These are phyloP conservation scores for Hippocampus kuda DNA, from an alignment of 2,797 vertebrate genomes.

Conservation along the genomic window DNA sequence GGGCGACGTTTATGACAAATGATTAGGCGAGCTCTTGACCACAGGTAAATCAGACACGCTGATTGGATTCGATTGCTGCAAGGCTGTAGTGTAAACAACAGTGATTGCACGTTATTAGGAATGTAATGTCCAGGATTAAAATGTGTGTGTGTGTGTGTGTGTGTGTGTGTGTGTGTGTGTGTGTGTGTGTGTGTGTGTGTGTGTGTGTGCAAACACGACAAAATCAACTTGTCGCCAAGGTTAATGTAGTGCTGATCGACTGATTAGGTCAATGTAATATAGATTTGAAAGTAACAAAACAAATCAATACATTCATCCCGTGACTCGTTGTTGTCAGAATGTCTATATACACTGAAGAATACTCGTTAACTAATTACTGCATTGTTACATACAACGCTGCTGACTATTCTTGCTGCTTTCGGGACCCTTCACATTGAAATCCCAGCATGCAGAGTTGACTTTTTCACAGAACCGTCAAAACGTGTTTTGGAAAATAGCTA, in stretches of 20 bases:
- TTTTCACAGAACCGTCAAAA: too few species aligned
- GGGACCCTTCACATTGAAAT: too few species aligned
- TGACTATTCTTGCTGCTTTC: too few species aligned
- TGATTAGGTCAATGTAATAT: neutral
- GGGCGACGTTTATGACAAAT: slow-evolving; percentile 38
- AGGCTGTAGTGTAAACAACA: slow-evolving; percentile 50
- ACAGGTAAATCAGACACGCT: slow-evolving; percentile 35
- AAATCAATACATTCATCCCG: neutral
- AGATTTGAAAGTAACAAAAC: neutral
- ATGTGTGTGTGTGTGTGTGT: slow-evolving; percentile 9
- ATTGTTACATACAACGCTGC: too few species aligned
- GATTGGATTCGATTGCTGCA: slow-evolving; percentile 55
- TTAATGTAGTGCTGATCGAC: neutral
- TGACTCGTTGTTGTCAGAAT: neutral
- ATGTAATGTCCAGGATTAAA: slow-evolving; percentile 38
- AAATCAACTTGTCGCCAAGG: neutral
- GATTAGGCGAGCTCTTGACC: slow-evolving; percentile 39
- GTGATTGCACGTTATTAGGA: slow-evolving; percentile 55
- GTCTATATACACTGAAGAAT: neutral
- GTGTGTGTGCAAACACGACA: neutral
- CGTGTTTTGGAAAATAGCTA: too few species aligned
- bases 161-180: slow-evolving; percentile 8
- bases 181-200: too few species aligned
- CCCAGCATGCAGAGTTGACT: too few species aligned
- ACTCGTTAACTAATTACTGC: neutral